A percentile compares a stretch with the other conserved stretches of the same genome.
These are phyloP conservation scores for Parelbella ahira DNA, from an alignment of 2,888 invertebrate species.

Conservation along the genomic window DNA sequence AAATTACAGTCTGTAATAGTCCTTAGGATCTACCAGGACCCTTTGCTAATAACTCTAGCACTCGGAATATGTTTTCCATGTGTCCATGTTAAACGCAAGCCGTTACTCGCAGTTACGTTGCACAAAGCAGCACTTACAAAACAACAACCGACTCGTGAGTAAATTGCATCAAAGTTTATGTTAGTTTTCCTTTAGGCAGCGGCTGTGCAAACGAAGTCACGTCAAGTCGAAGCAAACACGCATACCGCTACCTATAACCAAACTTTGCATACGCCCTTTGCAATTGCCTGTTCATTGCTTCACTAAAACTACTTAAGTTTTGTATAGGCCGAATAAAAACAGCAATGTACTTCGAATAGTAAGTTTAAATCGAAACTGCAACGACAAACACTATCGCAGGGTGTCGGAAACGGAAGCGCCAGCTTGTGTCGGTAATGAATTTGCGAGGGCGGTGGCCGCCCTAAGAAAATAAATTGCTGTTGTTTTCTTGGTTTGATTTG, in stretches of 20 bases:
- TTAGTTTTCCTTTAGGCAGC: constrained; percentile 68
- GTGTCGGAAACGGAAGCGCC: constrained; percentile 72
- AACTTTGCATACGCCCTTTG: background rate
- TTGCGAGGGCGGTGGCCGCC: constrained; percentile 71
- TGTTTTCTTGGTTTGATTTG: constrained; percentile 66
- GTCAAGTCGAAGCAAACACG: constrained; percentile 60
- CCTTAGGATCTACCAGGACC: too few relatives aligned
- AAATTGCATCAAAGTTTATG: constrained; percentile 62
- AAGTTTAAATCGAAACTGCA: constrained; percentile 3
- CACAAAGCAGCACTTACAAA: constrained; percentile 32
- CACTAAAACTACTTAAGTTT: background rate
- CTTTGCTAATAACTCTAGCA: constrained; percentile 4
- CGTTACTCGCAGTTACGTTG: constrained; percentile 28
- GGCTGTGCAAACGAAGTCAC: constrained; percentile 72
- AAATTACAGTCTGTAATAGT: too few relatives aligned
- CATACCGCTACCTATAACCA: constrained; percentile 30
- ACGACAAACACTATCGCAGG: constrained; percentile 31
- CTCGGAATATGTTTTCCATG: constrained; percentile 8
- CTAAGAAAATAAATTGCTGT: constrained; percentile 66
- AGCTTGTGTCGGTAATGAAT: constrained; percentile 74
- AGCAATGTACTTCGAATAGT: constrained; percentile 35
- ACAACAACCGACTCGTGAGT: constrained; percentile 32
- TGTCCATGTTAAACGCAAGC: constrained; percentile 10
- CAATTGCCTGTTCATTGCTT: constrained; percentile 27
- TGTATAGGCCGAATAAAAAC: constrained; percentile 13